These are phyloP conservation scores for Aphaenogaster floridana DNA, from an alignment of 1,140 invertebrate genomes.

Conservation along the genomic window DNA sequence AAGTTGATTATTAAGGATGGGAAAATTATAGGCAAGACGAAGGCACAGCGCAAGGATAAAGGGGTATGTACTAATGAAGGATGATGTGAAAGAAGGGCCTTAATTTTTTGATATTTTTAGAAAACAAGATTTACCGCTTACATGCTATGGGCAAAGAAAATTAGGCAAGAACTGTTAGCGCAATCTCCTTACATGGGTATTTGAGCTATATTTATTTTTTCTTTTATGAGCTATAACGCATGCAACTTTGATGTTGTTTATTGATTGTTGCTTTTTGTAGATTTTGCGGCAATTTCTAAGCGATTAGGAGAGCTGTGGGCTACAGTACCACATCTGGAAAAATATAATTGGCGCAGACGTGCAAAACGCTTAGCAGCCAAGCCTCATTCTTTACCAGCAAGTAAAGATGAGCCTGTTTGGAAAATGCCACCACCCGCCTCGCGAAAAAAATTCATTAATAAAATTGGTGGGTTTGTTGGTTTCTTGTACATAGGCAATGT, in stretches of 20 bases:
- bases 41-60: constrained; percentile 93
- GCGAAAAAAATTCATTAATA: constrained; percentile 86
- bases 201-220: constrained; percentile 66
- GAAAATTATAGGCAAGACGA: constrained; percentile 90
- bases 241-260: constrained; percentile 79
- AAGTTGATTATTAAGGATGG: constrained; percentile 92
- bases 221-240: constrained; percentile 25
- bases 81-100: constrained; percentile 61
- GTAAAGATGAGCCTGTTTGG: constrained; percentile 82
- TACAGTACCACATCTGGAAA: constrained; percentile 89
- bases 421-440: constrained; percentile 84
- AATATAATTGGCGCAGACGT: constrained; percentile 92
- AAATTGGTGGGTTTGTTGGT: constrained; percentile 81
- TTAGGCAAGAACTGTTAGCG: constrained; percentile 91
- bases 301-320: constrained; percentile 94
- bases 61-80: constrained; percentile 86
- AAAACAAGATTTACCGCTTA: constrained; percentile 95
- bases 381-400: constrained; percentile 76
- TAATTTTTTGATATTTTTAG: constrained; percentile 84
- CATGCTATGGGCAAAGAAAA: constrained; percentile 95
- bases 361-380: constrained; percentile 91
- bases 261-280: constrained; percentile 84
- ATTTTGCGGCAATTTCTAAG: constrained; percentile 93
- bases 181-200: constrained; percentile 92
- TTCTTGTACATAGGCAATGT: constrained; percentile 60